phyloP scores from a whole-genome alignment of 1,140 invertebrate species.

The Cotesia glomerata region DNA sequence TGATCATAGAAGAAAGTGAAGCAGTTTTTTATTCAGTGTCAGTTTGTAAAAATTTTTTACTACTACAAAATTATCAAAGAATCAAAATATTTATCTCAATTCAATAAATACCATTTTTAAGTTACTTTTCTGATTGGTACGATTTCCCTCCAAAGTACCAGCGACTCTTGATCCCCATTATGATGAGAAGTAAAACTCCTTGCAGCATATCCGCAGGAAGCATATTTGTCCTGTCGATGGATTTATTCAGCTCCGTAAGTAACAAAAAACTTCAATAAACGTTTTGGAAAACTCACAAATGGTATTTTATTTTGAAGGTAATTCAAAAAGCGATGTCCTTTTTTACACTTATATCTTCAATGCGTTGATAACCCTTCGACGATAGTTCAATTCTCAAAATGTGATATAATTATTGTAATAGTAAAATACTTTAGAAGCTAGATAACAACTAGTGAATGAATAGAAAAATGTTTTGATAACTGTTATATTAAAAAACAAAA shows the following conservation, averaged over 20 bases:
- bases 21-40: constrained; percentile 11
- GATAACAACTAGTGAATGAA: no score
- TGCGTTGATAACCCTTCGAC: neutral
- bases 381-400: no score
- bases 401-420: no score
- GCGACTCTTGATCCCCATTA: constrained; percentile 32
- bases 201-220: constrained; percentile 20
- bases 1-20: constrained; percentile 15
- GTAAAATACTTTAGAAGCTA: no score
- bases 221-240: constrained; percentile 26
- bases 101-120: neutral
- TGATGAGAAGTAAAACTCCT: constrained; percentile 25
- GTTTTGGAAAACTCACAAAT: no score
- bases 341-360: constrained; percentile 27
- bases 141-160: constrained; percentile 9
- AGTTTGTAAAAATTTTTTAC: neutral
- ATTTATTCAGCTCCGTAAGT: constrained; percentile 19
- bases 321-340: constrained; percentile 29
- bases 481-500: no score
- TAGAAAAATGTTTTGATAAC: no score
- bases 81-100: no score
- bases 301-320: constrained; percentile 11
- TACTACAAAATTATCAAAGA: no score
- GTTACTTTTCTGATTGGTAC: constrained; percentile 34
- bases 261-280: no score